These are phyloP conservation scores for Grammomys surdaster DNA, from an alignment of 2,113 vertebrate species.

Conservation along the genomic window DNA sequence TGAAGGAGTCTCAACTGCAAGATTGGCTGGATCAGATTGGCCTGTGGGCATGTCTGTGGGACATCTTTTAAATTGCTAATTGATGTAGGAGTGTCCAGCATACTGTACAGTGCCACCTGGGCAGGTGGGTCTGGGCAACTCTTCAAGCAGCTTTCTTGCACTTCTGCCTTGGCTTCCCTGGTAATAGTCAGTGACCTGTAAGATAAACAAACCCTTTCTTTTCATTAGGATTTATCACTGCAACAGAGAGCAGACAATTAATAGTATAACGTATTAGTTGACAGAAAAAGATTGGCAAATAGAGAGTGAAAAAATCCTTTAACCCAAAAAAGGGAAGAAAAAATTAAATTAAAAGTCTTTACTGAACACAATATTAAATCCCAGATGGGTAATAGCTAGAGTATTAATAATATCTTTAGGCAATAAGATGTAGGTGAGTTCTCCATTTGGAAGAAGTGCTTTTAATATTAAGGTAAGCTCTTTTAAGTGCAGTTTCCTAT, in stretches of 20 bases:
- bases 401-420: not conserved
- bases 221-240: not conserved
- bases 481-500: not conserved
- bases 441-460: not conserved
- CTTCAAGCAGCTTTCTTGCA: not conserved
- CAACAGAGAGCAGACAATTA: not conserved
- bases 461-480: not conserved
- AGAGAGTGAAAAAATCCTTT: not conserved
- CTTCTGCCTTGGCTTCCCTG: not conserved
- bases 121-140: not conserved
- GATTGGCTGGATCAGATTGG: not conserved
- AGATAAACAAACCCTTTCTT: not conserved
- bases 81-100: no score
- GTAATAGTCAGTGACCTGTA: not conserved
- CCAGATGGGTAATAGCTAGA: not conserved
- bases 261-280: not conserved
- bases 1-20: not conserved
- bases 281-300: not conserved
- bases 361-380: not conserved
- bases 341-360: not conserved
- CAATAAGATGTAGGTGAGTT: not conserved
- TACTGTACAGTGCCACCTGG: not conserved
- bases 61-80: not conserved
- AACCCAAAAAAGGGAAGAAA: not conserved
- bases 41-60: not conserved